Conservation (phyloP, 2,888 invertebrate genomes). For the Limenitis camilla region DNA sequence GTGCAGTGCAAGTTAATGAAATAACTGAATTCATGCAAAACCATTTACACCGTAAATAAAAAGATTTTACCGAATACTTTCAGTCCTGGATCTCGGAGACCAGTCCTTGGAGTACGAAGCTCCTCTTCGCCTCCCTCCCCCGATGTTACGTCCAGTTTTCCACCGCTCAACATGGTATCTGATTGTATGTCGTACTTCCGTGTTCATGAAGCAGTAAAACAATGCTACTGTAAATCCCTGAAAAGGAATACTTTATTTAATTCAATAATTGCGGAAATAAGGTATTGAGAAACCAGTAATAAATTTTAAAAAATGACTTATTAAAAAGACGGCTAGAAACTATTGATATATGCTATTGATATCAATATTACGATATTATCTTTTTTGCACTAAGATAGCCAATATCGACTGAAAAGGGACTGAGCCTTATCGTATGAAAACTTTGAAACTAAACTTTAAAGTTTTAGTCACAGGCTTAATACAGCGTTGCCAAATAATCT, state of each 20-base stretch:
- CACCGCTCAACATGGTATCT: conserved; percentile 87
- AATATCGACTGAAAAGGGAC: too few relatives aligned
- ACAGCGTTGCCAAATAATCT: too few relatives aligned
- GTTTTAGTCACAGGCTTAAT: too few relatives aligned
- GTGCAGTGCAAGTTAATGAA: too few relatives aligned
- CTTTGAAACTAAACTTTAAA: too few relatives aligned
- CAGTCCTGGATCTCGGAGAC: conserved; percentile 86
- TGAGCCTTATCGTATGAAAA: too few relatives aligned
- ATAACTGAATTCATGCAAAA: conserved; percentile 10
- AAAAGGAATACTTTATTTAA: conserved; percentile 26
- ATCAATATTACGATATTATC: too few relatives aligned
- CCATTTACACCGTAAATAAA: neutral
- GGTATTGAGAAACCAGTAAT: too few relatives aligned
- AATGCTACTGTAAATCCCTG: conserved; percentile 93
- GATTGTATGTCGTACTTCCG: conserved; percentile 90
- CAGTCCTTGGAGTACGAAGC: conserved; percentile 87
- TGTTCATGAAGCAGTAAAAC: conserved; percentile 94
- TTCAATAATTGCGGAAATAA: neutral
- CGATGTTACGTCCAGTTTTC: conserved; percentile 79
- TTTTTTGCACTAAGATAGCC: too few relatives aligned
- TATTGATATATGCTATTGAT: too few relatives aligned
- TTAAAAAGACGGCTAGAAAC: too few relatives aligned
- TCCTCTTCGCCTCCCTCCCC: conserved; percentile 77
- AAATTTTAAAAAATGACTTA: neutral
- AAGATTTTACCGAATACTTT: conserved; percentile 82